Evolutionary conservation across 2,888 invertebrate genomes (phyloP).

Genomic region (Gibbula magus): DNA sequence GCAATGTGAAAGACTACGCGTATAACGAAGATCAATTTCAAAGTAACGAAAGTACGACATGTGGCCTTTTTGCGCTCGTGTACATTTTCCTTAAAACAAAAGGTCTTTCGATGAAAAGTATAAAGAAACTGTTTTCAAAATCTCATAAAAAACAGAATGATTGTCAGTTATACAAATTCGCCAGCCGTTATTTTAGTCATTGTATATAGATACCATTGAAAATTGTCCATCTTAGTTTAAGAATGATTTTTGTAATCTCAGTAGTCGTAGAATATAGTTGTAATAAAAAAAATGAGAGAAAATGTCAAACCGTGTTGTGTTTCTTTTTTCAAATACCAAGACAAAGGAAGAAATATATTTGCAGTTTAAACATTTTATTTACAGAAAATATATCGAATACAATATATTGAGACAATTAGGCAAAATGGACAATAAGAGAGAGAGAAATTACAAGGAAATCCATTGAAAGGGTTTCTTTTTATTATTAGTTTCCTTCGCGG

Average conservation of each 20-base stretch:
- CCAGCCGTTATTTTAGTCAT: not conserved
- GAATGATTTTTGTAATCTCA: no score
- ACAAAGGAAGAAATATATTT: not conserved
- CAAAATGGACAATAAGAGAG: not conserved
- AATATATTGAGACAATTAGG: not conserved
- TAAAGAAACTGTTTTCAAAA: not conserved
- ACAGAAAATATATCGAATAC: not conserved
- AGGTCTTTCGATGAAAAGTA: not conserved
- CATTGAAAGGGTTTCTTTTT: not conserved
- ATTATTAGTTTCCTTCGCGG: not conserved
- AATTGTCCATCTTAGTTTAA: not conserved
- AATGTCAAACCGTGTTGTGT: no score
- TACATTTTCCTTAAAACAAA: conserved; percentile 6
- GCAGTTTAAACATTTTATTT: not conserved
- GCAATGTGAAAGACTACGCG: not conserved
- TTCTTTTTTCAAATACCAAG: no score
- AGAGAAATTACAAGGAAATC: not conserved
- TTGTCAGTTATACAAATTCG: not conserved
- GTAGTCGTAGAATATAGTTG: no score
- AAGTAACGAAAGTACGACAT: not conserved
- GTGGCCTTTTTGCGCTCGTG: conserved; percentile 1
- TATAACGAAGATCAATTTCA: not conserved
- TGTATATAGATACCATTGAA: not conserved
- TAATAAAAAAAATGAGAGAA: no score
- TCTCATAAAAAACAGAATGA: not conserved